Evolutionary conservation across 1,140 invertebrate species (phyloP), one percentile per base, ranked within the genome.

Genomic region (Centruroides sculpturatus): DNA sequence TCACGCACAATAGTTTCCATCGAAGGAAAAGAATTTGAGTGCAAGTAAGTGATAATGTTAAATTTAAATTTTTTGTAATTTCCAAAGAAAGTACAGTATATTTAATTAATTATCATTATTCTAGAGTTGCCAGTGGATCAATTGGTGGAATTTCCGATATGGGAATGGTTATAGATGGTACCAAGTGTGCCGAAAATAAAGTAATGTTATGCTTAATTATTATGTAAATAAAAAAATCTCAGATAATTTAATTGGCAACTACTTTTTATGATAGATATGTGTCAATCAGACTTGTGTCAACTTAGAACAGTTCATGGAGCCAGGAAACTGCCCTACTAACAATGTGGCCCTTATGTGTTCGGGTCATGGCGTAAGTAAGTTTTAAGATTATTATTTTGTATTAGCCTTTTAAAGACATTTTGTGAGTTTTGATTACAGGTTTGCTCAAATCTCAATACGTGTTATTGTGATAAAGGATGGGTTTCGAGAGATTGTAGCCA

Each of bases 361-460:
- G 48, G 87, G 87, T 52, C 84, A 91, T 76, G 94, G 93, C 75
- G 89, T 92, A 79, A 60, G 41, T 47, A 23, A 8, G 12, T 56
- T 56, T 56, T 47, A 13, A 36, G 12, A n/a, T 23, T 56, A 12
- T 53, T 36, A 53, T 53, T 34, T 51, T 51, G 12, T 51, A 34
- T 1, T 51, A 51, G 12, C 49, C 12, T 51, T 23, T 23, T 23
- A 23, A 23, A 23, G 23, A 23, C 23, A 23, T 23, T 23, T 23
- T 55, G 59, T 60, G 53, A 23, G 23, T 23, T 23, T 23, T 23
- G 23, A 23, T 23, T 23, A 23, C 75, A 96, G 92, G 82, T 87
- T 55, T 98, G 95, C 75, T 93, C 93, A 3, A 97, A 95, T 73
- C 76, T 83, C 53, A 92, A 93, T 73, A 86, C 84, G 66, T 98